Evolutionary conservation across 1,140 invertebrate genomes (phyloP).

Genomic region (Camponotus vicinus): DNA sequence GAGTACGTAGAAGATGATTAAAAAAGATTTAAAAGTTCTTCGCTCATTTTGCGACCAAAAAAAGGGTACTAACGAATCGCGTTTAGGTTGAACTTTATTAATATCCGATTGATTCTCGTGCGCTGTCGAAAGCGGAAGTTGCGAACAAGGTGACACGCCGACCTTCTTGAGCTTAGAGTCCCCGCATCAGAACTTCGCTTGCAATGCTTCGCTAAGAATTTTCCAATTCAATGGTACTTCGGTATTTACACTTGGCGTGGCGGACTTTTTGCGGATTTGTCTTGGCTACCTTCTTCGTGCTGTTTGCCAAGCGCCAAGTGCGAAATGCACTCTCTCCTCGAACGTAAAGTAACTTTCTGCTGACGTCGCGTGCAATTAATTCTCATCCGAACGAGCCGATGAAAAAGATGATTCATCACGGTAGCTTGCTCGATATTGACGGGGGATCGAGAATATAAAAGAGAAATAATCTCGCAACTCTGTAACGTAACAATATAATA

Average conservation of each 20-base stretch:
- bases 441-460: background rate
- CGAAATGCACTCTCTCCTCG: slow-evolving; percentile 38
- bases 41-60: background rate
- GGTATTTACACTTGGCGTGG: slow-evolving; percentile 54
- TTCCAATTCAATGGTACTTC: slow-evolving; percentile 55
- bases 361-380: slow-evolving; percentile 54
- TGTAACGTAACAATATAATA: background rate
- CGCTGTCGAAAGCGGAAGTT: slow-evolving; percentile 46
- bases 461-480: background rate
- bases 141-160: slow-evolving; percentile 29
- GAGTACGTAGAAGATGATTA: slow-evolving; percentile 19
- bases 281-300: slow-evolving; percentile 27
- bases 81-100: slow-evolving; percentile 69
- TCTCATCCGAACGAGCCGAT: background rate
- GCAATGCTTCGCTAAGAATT: slow-evolving; percentile 47
- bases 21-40: slow-evolving; percentile 61
- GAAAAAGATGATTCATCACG: slow-evolving; percentile 25
- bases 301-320: slow-evolving; percentile 58
- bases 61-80: slow-evolving; percentile 43
- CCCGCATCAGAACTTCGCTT: slow-evolving; percentile 30
- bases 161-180: slow-evolving; percentile 43
- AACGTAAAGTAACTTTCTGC: slow-evolving; percentile 46
- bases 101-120: slow-evolving; percentile 67
- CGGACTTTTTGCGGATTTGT: slow-evolving; percentile 53
- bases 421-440: background rate